Evolutionary conservation across 2,888 invertebrate genomes (phyloP).

Genomic region (Norana najaformis): DNA sequence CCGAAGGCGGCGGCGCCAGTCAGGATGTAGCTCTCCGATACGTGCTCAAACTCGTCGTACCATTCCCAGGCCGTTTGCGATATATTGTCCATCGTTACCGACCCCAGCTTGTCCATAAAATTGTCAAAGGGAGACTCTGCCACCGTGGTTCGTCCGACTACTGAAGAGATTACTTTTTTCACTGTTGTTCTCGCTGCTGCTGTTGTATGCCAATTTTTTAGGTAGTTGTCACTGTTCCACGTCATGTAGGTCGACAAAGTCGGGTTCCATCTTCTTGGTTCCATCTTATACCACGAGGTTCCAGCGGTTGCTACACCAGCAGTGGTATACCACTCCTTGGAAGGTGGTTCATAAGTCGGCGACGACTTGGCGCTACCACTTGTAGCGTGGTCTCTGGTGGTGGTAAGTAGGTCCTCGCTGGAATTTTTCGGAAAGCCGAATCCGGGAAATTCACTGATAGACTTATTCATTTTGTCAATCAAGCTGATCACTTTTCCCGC

Average conservation of each 20-base stretch:
- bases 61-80: not conserved
- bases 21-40: slow-evolving; percentile 34
- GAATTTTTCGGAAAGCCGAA: not conserved
- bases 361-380: not conserved
- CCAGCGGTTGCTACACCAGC: not conserved
- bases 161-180: not conserved
- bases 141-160: not conserved
- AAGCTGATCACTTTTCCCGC: not conserved
- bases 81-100: not conserved
- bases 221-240: not conserved
- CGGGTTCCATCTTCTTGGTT: not conserved
- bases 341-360: not conserved
- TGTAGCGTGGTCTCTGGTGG: not conserved
- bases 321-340: not conserved
- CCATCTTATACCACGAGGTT: not conserved
- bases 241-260: not conserved
- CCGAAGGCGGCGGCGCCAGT: slow-evolving; percentile 31
- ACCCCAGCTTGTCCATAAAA: not conserved
- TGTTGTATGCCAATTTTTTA: not conserved
- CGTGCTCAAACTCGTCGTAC: slow-evolving; percentile 26
- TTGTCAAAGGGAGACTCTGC: not conserved
- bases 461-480: not conserved
- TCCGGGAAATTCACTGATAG: not conserved
- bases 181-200: not conserved
- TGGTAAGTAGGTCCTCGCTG: not conserved